These are phyloP conservation scores for Andrena minutula DNA, from an alignment of 2,888 invertebrate genomes.

Conservation along the genomic window DNA sequence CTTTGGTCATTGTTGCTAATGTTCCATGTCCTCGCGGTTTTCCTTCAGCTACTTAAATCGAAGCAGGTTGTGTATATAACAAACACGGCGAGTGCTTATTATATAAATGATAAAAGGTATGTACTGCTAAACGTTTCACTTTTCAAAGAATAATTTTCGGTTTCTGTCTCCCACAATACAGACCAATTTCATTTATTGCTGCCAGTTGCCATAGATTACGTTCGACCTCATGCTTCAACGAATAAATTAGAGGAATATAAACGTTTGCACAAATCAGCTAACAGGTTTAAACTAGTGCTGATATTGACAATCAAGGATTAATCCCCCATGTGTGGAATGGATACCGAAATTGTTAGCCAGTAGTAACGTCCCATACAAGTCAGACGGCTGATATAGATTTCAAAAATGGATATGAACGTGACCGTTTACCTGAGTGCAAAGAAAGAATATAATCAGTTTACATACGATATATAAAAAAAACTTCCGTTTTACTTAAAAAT, in stretches of 20 bases:
- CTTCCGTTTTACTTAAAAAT: not conserved
- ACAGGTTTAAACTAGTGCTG: conserved; percentile 10
- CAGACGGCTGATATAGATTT: not conserved
- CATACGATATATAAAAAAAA: not conserved
- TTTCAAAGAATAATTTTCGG: too few species aligned
- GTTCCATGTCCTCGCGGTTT: conserved; percentile 47
- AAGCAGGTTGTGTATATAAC: not conserved
- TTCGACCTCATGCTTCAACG: not conserved
- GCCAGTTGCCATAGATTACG: not conserved
- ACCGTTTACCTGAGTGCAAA: not conserved
- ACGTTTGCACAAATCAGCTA: not conserved
- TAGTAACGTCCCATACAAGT: not conserved
- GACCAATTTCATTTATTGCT: not conserved
- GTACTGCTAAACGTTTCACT: not conserved
- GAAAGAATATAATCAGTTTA: not conserved
- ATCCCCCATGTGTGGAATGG: not conserved
- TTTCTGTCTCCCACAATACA: not conserved
- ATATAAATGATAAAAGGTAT: not conserved
- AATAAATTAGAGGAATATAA: not conserved
- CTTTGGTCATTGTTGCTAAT: conserved; percentile 59
- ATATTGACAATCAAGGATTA: conserved; percentile 6
- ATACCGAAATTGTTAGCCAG: not conserved
- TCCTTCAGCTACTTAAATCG: conserved; percentile 5
- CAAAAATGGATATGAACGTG: too few species aligned
- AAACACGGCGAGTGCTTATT: not conserved